Evolutionary conservation across 2,113 vertebrate genomes (phyloP), one percentile per base, ranked within the genome.

Genomic region (Spheniscus mendiculus): DNA sequence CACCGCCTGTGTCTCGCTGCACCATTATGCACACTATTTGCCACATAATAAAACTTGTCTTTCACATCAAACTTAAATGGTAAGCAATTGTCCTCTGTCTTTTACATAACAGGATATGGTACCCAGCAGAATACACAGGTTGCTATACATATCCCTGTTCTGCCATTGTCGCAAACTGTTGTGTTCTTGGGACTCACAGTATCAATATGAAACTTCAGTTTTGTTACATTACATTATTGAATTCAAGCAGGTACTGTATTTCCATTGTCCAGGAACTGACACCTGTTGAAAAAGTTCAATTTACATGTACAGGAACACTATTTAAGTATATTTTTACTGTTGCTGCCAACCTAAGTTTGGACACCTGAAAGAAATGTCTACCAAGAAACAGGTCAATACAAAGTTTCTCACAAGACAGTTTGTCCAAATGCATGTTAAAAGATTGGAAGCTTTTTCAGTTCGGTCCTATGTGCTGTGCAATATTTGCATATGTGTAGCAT

Each of bases 231-330:
- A 49, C 23, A n/a, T 95, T 76, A 61, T 38, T 95, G 61, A 59
- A 91, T 96, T 97, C 45, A 20, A 89, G n/a, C 15, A 58, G n/a
- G 15, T 9, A 36, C 32, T 89, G 15, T 63, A 56, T 93, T 93
- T 96, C 90, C 20, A 22, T 65, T 89, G 27, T 38, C 56, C 79
- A 80, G 52, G 87, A 95, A 44, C 34, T 73, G 71, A 71, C 49
- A 95, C 6, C 27, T 82, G 44, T 86, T 90, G 72, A 84, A 96
- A 96, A 93, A 25, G 16, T 91, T 70, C 30, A 42, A 29, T 97
- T 94, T 95, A 65, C 42, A 65, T 71, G 47, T n/a, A 71, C 8
- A n/a, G 21, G 42, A 87, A 47, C 15, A 63, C 25, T 19, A 44
- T 32, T 50, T 65, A 76, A 83, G 44, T 82, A 13, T 73, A n/a